Evolutionary conservation across 2,888 invertebrate genomes (phyloP), one percentile per base, ranked within the genome.

Genomic region (Lasioglossum oenotherae): DNA sequence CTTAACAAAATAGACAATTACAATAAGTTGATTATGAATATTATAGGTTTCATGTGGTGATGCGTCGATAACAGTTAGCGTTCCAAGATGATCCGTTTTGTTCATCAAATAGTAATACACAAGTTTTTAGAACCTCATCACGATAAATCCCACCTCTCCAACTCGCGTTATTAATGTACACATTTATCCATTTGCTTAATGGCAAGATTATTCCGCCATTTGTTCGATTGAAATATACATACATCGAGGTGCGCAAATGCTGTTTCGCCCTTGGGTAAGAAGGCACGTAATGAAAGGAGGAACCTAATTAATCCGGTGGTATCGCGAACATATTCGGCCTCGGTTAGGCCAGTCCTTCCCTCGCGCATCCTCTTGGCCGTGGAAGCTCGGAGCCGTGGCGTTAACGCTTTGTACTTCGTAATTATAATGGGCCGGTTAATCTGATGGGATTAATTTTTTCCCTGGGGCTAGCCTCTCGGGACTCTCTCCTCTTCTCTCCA

Each of bases 371-470:
- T 71, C 74, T 78, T 38, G 81, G 53, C 31, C 71, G 77, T 85
- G 80, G 86, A 82, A 86, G 80, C 78, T 57, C 80, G 64, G 84
- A 67, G 81, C 74, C 82, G 35, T 19, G 67, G 84, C 82, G 86
- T 90, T 90, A 89, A 87, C 91, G 86, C 91, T 87, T 84, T 82
- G 78, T 73, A 71, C 80, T 71, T 41, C 41, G 73, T 89, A 89
- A 91, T 91, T 91, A 87, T 84, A 88, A 89, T 88, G 88, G 85
- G 73, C 74, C 83, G 80, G 83, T 80, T 91, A 88, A 91, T 90
- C 90, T 80, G 90, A 91, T 87, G 81, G 88, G 87, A 91, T 90
- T 90, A 84, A 89, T 88, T 87, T 91, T 85, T 84, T 82, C 76
- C 77, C 81, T n/a, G 74, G 57, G 76, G 80, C 76, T 57, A 53